A percentile compares a stretch with the other conserved stretches of the same genome.
phyloP scores from a whole-genome alignment of 2,113 vertebrate species.

The Sus scrofa region T2T-Sscrofa CM000827.6:46274001-46274500 shows the following conservation, averaged over 20 bases:
- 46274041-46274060: not conserved
- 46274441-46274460: not conserved
- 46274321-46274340: not conserved
- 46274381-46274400: not conserved
- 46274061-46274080: not conserved
- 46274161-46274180: not conserved
- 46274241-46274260: not conserved
- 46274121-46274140: not conserved
- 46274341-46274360: not conserved
- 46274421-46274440: not conserved
- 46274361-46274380: not conserved
- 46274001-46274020: not conserved
- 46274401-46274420: not conserved
- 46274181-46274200: not conserved
- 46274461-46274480: not conserved
- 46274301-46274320: not conserved
- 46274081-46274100: not conserved
- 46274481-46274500: not conserved
- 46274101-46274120: not conserved
- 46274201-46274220: not conserved
- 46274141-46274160: not conserved
- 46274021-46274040: not conserved
- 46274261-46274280: not conserved
- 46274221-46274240: not conserved
- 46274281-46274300: not conserved